phyloP scores from a whole-genome alignment of 2,113 vertebrate genomes.

The Lichenostomus cassidix region DNA sequence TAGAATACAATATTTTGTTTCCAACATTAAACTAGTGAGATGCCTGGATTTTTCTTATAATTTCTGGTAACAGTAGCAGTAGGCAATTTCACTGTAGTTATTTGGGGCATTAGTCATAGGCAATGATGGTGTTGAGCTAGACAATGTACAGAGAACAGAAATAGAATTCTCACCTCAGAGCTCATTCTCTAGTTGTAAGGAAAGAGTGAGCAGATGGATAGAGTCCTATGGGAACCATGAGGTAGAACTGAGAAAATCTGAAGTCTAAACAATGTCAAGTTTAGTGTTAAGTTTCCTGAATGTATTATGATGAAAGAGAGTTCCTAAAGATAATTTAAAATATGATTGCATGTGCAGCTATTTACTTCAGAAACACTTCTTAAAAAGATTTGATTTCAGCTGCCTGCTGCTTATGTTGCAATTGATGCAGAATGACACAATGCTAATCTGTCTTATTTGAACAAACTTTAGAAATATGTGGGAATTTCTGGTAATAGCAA shows the following conservation, averaged over 20 bases:
- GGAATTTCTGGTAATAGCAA: background rate
- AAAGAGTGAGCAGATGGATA: background rate
- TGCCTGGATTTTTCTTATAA: background rate
- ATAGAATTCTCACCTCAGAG: background rate
- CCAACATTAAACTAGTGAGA: background rate
- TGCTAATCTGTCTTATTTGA: background rate
- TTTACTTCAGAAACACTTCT: background rate
- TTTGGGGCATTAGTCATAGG: background rate
- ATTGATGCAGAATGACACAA: background rate
- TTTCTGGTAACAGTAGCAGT: background rate
- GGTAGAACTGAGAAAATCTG: background rate
- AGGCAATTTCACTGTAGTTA: background rate
- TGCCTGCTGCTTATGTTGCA: background rate
- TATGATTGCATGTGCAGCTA: background rate
- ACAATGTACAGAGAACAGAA: background rate
- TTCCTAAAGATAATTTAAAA: background rate
- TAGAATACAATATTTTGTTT: background rate
- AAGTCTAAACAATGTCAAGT: background rate
- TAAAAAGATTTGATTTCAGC: background rate
- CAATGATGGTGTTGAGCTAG: background rate
- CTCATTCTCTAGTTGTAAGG: background rate
- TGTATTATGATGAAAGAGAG: background rate
- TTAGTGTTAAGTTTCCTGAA: background rate
- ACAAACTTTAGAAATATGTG: background rate
- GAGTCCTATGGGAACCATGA: background rate